Conservation (phyloP, 2,113 vertebrate species). For the Hylia prasina region DNA sequence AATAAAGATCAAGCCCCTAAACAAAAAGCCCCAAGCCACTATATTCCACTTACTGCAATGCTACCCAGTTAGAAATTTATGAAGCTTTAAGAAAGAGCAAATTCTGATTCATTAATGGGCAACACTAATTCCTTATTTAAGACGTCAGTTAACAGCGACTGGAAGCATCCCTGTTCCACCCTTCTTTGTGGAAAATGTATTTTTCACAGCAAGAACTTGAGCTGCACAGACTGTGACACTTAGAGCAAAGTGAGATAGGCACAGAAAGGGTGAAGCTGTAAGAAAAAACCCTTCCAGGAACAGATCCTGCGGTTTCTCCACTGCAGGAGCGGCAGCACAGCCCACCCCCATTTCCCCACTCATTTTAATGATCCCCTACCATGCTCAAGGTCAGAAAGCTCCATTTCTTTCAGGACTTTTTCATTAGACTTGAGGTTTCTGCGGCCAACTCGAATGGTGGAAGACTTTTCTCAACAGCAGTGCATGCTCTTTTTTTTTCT, state of each 20-base stretch:
- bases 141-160: neutral
- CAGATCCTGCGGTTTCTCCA: neutral
- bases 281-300: neutral
- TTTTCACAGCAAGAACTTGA: neutral
- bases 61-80: no score
- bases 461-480: neutral
- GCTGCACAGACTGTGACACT: neutral
- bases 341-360: neutral
- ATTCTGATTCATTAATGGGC: neutral
- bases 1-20: neutral
- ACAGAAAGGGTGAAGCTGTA: neutral
- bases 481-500: neutral
- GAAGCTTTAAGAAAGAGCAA: neutral
- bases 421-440: neutral
- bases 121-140: neutral
- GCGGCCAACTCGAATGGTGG: fast-evolving
- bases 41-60: neutral
- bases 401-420: neutral
- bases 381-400: neutral
- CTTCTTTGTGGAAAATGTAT: neutral
- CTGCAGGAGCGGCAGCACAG: neutral
- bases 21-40: neutral
- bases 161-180: neutral
- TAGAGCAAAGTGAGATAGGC: neutral
- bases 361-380: fast-evolving